phyloP scores from a whole-genome alignment of 2,113 vertebrate genomes.

The Nibea coibor region DNA sequence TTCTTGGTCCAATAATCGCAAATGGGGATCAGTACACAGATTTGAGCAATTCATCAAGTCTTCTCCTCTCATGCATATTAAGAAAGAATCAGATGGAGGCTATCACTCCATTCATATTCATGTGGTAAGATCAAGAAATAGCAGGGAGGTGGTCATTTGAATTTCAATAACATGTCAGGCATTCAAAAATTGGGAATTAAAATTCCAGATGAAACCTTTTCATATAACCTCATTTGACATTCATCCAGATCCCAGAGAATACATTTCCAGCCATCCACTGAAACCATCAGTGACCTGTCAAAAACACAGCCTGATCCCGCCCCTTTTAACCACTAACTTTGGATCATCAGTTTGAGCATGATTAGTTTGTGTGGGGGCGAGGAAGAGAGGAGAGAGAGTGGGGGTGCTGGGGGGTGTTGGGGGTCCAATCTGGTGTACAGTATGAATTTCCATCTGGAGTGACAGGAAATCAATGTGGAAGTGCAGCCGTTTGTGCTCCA shows the following conservation, averaged over 20 bases:
- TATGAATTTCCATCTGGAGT: slow-evolving; percentile 74
- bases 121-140: slow-evolving; percentile 69
- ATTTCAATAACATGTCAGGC: slow-evolving; percentile 72
- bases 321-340: slow-evolving; percentile 57
- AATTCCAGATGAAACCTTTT: slow-evolving; percentile 66
- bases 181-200: slow-evolving; percentile 63
- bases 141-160: slow-evolving; percentile 68
- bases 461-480: slow-evolving; percentile 79
- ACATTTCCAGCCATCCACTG: slow-evolving; percentile 46
- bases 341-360: slow-evolving; percentile 48
- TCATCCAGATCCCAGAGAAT: slow-evolving; percentile 66
- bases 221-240: slow-evolving; percentile 67
- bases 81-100: slow-evolving; percentile 58
- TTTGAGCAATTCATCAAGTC: slow-evolving; percentile 76
- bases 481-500: slow-evolving; percentile 67
- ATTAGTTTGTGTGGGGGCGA: slow-evolving; percentile 17
- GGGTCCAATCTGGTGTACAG: slow-evolving; percentile 65
- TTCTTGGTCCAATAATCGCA: slow-evolving; percentile 67
- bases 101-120: slow-evolving; percentile 76
- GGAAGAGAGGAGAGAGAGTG: neutral
- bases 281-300: slow-evolving; percentile 70
- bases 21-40: slow-evolving; percentile 68
- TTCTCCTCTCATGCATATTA: slow-evolving; percentile 72
- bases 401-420: neutral
- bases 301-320: slow-evolving; percentile 55